These are phyloP conservation scores for Drosophila rufa DNA, from an alignment of 1,140 invertebrate genomes.

Conservation along the genomic window DNA sequence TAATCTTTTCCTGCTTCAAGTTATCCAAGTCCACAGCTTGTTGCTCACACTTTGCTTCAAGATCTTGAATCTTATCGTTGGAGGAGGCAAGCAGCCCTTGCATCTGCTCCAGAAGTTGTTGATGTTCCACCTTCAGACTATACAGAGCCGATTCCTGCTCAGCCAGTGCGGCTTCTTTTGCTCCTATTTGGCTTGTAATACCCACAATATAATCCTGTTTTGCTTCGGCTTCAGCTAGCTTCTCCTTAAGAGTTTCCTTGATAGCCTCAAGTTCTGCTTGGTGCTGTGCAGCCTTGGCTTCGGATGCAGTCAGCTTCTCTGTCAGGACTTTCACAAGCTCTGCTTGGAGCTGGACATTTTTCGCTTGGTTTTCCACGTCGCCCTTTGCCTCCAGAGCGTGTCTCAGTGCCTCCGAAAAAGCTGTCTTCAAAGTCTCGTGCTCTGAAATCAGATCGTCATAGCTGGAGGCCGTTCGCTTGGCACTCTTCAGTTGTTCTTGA, in stretches of 20 bases:
- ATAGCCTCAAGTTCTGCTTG: slow-evolving; percentile 1
- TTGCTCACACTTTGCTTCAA: slow-evolving; percentile 13
- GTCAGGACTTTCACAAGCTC: background rate
- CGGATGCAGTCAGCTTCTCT: background rate
- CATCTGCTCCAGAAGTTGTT: too few relatives aligned
- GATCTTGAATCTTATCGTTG: background rate
- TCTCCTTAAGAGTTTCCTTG: background rate
- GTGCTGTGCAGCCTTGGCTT: background rate
- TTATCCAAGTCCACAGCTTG: slow-evolving; percentile 30
- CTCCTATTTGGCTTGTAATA: too few relatives aligned
- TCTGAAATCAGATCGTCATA: slow-evolving; percentile 23
- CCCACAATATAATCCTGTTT: background rate
- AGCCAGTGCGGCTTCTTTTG: too few relatives aligned
- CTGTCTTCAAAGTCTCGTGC: too few relatives aligned
- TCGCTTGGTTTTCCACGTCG: background rate
- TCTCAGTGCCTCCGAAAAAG: too few relatives aligned
- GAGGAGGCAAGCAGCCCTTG: too few relatives aligned
- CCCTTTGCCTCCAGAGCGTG: too few relatives aligned
- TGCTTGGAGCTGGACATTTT: background rate
- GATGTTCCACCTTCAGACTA: background rate
- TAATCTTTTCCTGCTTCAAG: background rate
- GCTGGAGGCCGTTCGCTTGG: background rate
- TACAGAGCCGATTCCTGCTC: slow-evolving; percentile 15
- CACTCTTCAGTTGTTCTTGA: background rate
- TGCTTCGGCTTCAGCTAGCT: slow-evolving; percentile 4